Conservation (phyloP, 2,888 invertebrate species). For the Metellina segmentata region DNA sequence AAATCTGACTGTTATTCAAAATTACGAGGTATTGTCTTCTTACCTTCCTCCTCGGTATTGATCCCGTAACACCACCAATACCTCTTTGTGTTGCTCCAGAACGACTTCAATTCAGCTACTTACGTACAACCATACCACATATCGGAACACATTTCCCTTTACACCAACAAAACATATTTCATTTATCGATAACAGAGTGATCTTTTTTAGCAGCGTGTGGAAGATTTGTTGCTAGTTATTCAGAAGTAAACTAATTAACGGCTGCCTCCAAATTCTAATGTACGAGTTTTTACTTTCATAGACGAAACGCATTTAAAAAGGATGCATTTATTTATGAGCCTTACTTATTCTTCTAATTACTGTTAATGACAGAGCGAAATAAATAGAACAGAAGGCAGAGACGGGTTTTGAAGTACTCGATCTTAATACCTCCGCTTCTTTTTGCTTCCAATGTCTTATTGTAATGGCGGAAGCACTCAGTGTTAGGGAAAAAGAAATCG, state of each 20-base stretch:
- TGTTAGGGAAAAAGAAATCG: not conserved
- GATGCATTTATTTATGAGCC: not conserved
- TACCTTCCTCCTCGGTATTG: too few relatives aligned
- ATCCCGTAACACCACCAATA: too few relatives aligned
- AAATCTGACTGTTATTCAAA: too few relatives aligned
- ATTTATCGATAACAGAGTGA: not conserved
- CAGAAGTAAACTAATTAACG: not conserved
- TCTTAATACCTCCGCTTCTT: not conserved
- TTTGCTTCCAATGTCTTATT: not conserved
- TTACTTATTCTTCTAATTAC: slow-evolving; percentile 1
- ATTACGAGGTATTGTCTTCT: too few relatives aligned
- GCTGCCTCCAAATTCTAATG: not conserved
- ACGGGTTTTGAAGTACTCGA: not conserved
- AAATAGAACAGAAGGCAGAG: not conserved
- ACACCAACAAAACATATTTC: not conserved
- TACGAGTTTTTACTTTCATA: not conserved
- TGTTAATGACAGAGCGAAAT: not conserved
- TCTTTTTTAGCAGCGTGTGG: not conserved
- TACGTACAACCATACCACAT: not conserved
- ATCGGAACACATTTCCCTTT: not conserved
- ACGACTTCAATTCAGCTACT: too few relatives aligned
- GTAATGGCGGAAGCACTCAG: not conserved
- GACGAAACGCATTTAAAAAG: not conserved
- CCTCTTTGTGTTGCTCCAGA: too few relatives aligned
- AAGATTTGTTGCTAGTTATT: not conserved